Percentiles rank a stretch among this genome's conserved stretches.
Conservation (phyloP, 2,797 vertebrate species). For the Macrochelys suwanniensis region DNA sequence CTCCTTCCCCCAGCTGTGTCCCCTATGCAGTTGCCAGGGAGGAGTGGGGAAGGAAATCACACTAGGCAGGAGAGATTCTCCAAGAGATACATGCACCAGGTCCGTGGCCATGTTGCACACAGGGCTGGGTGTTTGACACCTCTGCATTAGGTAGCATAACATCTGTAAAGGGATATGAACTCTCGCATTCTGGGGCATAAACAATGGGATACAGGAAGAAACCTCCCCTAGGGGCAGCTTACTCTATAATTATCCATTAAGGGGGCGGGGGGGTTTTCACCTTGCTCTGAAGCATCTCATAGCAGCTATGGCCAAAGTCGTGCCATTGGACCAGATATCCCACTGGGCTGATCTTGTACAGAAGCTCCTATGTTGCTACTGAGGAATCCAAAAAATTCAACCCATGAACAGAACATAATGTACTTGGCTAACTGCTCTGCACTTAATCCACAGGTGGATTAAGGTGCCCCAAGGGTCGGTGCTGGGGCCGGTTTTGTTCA, state of each 20-base stretch:
- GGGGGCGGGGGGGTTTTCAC: not conserved
- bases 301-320: too few relatives aligned
- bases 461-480: too few relatives aligned
- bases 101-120: rapidly evolving
- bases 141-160: too few relatives aligned
- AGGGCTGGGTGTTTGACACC: too few relatives aligned
- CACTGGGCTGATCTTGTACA: not conserved
- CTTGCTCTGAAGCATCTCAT: too few relatives aligned
- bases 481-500: too few relatives aligned
- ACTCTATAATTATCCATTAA: rapidly evolving
- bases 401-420: too few relatives aligned
- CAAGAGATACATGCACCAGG: rapidly evolving
- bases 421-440: not conserved
- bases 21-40: too few relatives aligned
- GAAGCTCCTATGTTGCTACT: rapidly evolving
- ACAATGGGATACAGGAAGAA: not conserved
- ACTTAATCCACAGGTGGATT: not conserved
- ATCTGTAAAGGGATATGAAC: not conserved
- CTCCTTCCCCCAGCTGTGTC: too few relatives aligned
- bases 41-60: not conserved
- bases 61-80: not conserved
- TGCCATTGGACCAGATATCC: not conserved
- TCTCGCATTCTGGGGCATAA: not conserved
- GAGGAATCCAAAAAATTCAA: not conserved
- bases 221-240: rapidly evolving